These are phyloP conservation scores for Drosophila quinaria DNA, from an alignment of 2,888 invertebrate genomes.

Conservation along the genomic window DNA sequence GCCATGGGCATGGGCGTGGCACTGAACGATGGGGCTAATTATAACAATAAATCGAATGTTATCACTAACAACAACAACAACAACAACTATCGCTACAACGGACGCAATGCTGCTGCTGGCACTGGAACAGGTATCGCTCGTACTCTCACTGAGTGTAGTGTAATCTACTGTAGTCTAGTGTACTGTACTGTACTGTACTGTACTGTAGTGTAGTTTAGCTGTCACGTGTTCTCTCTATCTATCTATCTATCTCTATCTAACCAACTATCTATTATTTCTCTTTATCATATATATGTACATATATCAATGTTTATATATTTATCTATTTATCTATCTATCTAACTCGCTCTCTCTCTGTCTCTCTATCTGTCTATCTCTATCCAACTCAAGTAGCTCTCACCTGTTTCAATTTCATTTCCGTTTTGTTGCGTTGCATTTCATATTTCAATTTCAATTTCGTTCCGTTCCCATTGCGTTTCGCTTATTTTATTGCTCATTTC, in stretches of 20 bases:
- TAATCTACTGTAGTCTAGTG: constrained; percentile 39
- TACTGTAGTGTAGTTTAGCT: constrained; percentile 48
- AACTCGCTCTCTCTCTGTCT: constrained; percentile 7
- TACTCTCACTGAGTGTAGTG: constrained; percentile 35
- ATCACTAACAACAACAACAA: constrained; percentile 59
- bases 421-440: constrained; percentile 39
- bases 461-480: constrained; percentile 16
- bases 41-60: constrained; percentile 83
- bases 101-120: constrained; percentile 76
- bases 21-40: constrained; percentile 49
- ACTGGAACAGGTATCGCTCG: constrained; percentile 84
- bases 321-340: constrained; percentile 27
- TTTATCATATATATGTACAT: too few species aligned
- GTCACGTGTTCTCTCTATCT: constrained; percentile 32
- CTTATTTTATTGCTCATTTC: constrained; percentile 35
- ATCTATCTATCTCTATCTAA: constrained; percentile 31
- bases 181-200: constrained; percentile 14
- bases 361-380: constrained; percentile 18
- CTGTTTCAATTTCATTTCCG: constrained; percentile 21
- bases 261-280: constrained; percentile 13
- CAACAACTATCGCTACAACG: constrained; percentile 86
- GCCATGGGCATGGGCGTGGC: constrained; percentile 33
- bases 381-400: constrained; percentile 33
- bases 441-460: constrained; percentile 23
- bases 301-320: too few species aligned